Conservation (phyloP, 2,113 vertebrate genomes). For the Channa argus region DNA sequence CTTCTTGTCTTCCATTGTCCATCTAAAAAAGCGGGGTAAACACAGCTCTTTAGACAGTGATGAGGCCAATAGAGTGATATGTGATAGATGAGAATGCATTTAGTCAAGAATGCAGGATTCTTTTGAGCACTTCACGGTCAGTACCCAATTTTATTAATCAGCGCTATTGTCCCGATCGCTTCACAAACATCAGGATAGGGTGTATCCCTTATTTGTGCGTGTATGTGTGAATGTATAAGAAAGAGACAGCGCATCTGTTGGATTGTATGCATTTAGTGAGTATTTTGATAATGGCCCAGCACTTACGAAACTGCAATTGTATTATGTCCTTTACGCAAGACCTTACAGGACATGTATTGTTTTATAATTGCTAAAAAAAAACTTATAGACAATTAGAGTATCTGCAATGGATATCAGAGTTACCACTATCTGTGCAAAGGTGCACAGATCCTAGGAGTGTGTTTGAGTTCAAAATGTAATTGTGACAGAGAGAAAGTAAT, state of each 20-base stretch:
- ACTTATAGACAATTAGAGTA: too few relatives aligned
- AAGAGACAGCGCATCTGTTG: background rate
- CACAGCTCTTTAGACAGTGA: slow-evolving; percentile 47
- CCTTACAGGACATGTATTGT: too few relatives aligned
- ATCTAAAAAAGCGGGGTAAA: slow-evolving; percentile 18
- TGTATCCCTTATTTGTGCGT: slow-evolving; percentile 1
- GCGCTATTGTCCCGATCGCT: slow-evolving; percentile 46
- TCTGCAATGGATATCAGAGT: too few relatives aligned
- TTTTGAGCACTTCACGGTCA: slow-evolving; percentile 37
- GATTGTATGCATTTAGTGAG: background rate
- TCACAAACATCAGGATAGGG: slow-evolving; percentile 5
- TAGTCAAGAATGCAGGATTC: slow-evolving; percentile 36
- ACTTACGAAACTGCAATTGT: background rate
- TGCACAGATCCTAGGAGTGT: too few relatives aligned
- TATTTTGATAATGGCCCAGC: background rate
- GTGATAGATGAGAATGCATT: slow-evolving; percentile 34
- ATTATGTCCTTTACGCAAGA: background rate
- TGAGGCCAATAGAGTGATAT: slow-evolving; percentile 11
- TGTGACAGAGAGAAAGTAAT: too few relatives aligned
- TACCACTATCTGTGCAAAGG: too few relatives aligned
- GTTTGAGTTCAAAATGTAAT: too few relatives aligned
- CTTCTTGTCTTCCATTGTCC: slow-evolving; percentile 5
- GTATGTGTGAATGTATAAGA: background rate
- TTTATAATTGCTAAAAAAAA: too few relatives aligned
- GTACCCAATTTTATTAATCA: slow-evolving; percentile 62